Percentiles rank a stretch among this genome's conserved stretches.
These are phyloP conservation scores for Lineus longissimus DNA, from an alignment of 1,140 invertebrate species.

Conservation along the genomic window DNA sequence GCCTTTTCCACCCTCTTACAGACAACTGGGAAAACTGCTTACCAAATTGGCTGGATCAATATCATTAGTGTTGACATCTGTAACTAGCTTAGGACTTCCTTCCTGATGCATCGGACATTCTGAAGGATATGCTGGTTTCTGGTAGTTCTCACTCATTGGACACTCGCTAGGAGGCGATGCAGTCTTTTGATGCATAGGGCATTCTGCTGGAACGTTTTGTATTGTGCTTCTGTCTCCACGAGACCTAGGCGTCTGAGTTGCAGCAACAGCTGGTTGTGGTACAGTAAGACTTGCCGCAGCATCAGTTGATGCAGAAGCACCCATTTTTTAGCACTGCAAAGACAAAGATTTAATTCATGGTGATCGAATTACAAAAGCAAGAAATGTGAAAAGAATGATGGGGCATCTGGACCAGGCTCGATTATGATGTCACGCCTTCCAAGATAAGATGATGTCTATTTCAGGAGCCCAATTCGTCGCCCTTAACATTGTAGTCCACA, in stretches of 20 bases:
- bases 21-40: too few species aligned
- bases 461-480: too few species aligned
- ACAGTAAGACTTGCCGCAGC: not conserved
- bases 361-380: too few species aligned
- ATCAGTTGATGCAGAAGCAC: constrained; percentile 7
- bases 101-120: constrained; percentile 16
- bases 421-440: too few species aligned
- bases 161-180: constrained; percentile 27
- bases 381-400: too few species aligned
- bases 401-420: too few species aligned
- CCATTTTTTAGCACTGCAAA: constrained; percentile 6
- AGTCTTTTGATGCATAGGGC: constrained; percentile 19
- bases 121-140: not conserved
- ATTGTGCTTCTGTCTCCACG: constrained; percentile 14
- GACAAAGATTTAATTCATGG: too few species aligned
- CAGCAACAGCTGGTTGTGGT: not conserved
- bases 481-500: too few species aligned
- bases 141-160: constrained; percentile 29
- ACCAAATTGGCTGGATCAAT: constrained; percentile 82
- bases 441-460: too few species aligned
- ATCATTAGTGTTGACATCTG: constrained; percentile 49
- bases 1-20: too few species aligned
- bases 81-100: not conserved
- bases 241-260: not conserved
- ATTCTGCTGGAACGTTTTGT: constrained; percentile 18